Percentiles rank a stretch among this genome's conserved stretches.
Evolutionary conservation across 2,888 invertebrate species (phyloP).

Genomic region (Tetranychus truncatus): DNA sequence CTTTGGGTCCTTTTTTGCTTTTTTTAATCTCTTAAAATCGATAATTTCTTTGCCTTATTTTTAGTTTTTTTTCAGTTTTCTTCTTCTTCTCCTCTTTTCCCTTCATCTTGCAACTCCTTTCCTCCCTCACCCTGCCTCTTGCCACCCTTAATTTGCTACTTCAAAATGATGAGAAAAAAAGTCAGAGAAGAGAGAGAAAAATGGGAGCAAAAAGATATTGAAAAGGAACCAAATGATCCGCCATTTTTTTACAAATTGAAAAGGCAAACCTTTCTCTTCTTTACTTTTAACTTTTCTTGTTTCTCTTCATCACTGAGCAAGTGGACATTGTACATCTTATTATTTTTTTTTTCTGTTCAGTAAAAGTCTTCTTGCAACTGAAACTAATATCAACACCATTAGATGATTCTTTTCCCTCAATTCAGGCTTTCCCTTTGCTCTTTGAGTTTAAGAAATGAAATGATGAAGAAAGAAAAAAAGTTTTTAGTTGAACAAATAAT

Average conservation of each 20-base stretch:
- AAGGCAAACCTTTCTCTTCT: not conserved
- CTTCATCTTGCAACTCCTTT: not conserved
- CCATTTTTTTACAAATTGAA: not conserved
- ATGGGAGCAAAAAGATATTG: not conserved
- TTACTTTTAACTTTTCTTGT: not conserved
- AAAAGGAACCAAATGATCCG: not conserved
- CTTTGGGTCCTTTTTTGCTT: not conserved
- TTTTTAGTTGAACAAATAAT: not conserved
- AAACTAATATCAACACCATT: not conserved
- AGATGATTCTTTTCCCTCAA: not conserved
- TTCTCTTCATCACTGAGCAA: not conserved
- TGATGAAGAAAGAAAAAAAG: not conserved
- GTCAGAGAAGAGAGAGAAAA: not conserved
- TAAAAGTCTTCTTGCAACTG: not conserved
- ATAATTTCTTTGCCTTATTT: not conserved
- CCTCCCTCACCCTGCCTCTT: not conserved
- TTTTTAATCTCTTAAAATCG: conserved; percentile 2
- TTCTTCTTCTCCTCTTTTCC: not conserved
- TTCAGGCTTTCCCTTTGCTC: not conserved
- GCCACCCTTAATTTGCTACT: not conserved
- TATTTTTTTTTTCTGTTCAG: not conserved
- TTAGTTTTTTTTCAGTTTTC: not conserved
- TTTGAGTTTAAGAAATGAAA: not conserved
- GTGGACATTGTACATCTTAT: not conserved
- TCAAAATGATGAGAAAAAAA: not conserved